Evolutionary conservation across 2,888 invertebrate genomes (phyloP), one percentile per base, ranked within the genome.

Genomic region (Linhomoeus sp.): DNA sequence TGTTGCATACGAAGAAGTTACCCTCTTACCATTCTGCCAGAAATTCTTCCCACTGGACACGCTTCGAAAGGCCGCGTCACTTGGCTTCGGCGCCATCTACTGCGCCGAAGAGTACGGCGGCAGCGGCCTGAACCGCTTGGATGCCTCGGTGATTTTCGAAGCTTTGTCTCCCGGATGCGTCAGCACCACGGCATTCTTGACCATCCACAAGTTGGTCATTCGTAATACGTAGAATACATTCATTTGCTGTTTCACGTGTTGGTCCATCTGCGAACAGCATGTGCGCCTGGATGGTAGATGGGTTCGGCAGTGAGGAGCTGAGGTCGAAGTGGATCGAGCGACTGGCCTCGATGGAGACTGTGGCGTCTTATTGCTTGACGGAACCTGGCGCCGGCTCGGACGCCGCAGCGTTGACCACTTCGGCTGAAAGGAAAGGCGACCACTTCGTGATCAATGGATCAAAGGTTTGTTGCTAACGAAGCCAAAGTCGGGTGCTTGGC

Each of bases 51-150:
- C 74, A 17, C 58, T 68, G 22, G 72, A 73, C 39, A 64, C 66
- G 1, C 53, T 75, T 58, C 59, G 63, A 48, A 67, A 71, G 52
- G 72, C 72, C 20, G 74, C 71, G 17, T 58, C 64, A 45, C 59
- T 73, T 15, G 74, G 74, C 2, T 74, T 74, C 60, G 74, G 70
- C 15, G 73, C 72, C n/a, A 66, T 74, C 25, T 74, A 73, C 58
- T 69, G 69, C 48, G 57, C 56, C 14, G 70, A 71, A 41, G 65
- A 70, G 39, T 66, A 57, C 62, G 73, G 73, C 23, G 73, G 73
- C 1, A 68, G 70, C 5, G 72, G 72, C 2, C 57, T 74, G 47
- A 60, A 58, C 5, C 58, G 73, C 29, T 56, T 72, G 25, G 73
- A 75, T 56, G 69, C 73, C 1, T 72, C 73, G 1, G 53, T 75